These are phyloP conservation scores for Diceros bicornis DNA, from an alignment of 2,797 vertebrate species.

Conservation along the genomic window DNA sequence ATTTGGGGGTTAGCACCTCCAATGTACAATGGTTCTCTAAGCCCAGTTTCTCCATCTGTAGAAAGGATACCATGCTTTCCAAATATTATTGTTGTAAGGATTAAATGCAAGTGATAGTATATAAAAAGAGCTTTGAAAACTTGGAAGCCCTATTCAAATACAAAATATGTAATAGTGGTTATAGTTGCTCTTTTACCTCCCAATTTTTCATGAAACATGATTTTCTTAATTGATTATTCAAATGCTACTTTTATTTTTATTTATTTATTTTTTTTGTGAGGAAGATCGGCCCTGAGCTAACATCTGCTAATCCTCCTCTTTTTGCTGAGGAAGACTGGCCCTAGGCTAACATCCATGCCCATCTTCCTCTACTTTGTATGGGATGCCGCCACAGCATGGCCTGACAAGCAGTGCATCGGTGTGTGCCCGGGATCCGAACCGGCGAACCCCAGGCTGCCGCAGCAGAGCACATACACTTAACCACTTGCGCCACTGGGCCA, in stretches of 20 bases:
- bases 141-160: background rate
- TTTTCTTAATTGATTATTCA: conserved; percentile 9
- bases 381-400: too few relatives aligned
- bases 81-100: background rate
- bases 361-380: too few relatives aligned
- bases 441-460: too few relatives aligned
- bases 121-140: background rate
- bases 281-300: too few relatives aligned
- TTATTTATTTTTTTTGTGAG: too few relatives aligned
- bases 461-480: too few relatives aligned
- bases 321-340: too few relatives aligned
- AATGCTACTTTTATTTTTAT: background rate
- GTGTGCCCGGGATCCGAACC: too few relatives aligned
- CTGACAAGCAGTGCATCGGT: too few relatives aligned
- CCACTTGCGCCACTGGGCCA: too few relatives aligned
- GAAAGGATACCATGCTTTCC: background rate
- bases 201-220: background rate
- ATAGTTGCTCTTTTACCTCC: background rate
- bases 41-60: background rate
- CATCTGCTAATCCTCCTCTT: too few relatives aligned
- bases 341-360: too few relatives aligned
- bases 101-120: background rate
- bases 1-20: background rate
- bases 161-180: background rate
- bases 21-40: background rate